These are phyloP conservation scores for Resseliella maxima DNA, from an alignment of 2,888 invertebrate species.

Conservation along the genomic window DNA sequence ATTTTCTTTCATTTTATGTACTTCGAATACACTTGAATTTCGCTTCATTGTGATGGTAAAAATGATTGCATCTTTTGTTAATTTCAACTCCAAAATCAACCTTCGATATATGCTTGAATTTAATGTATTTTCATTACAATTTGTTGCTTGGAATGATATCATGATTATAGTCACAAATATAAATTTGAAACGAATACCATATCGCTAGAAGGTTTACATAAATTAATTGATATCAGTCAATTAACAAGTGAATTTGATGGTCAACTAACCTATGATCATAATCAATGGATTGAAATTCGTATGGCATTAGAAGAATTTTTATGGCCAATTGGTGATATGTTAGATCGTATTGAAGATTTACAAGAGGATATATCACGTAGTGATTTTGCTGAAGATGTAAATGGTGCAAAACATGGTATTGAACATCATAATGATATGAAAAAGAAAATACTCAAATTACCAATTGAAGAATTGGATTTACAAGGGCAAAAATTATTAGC, in stretches of 20 bases:
- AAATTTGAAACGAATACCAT: constrained; percentile 99
- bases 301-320: constrained; percentile 94
- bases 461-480: constrained; percentile 91
- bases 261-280: constrained; percentile 92
- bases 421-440: constrained; percentile 95
- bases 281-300: constrained; percentile 96
- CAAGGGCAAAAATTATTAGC: constrained; percentile 79
- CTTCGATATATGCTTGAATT: too few relatives aligned
- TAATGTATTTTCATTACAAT: too few relatives aligned
- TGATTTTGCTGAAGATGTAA: constrained; percentile 95
- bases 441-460: constrained; percentile 91
- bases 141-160: too few relatives aligned
- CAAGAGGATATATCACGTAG: constrained; percentile 93
- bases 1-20: too few relatives aligned
- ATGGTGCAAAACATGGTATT: constrained; percentile 89
- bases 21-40: too few relatives aligned
- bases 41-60: too few relatives aligned
- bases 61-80: too few relatives aligned
- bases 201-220: constrained; percentile 92
- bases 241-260: constrained; percentile 95
- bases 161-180: constrained; percentile 97
- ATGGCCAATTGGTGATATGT: constrained; percentile 94
- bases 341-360: constrained; percentile 91
- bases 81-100: too few relatives aligned
- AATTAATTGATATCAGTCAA: constrained; percentile 92